phyloP scores from a whole-genome alignment of 2,113 vertebrate genomes.

The Oryctolagus cuniculus region mOryCun1.1 NC_091444.1:40257501-40258000 shows the following conservation, averaged over 20 bases:
- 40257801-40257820: neutral
- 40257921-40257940: neutral
- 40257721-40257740: neutral
- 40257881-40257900: neutral
- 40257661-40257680: neutral
- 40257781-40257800: neutral
- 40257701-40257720: neutral
- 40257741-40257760: neutral
- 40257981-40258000: neutral
- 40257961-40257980: neutral
- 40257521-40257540: slow-evolving; percentile 81
- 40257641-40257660: neutral
- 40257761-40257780: neutral
- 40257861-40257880: neutral
- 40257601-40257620: neutral
- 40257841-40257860: neutral
- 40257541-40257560: neutral
- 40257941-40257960: neutral
- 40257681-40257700: neutral
- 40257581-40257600: neutral
- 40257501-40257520: slow-evolving; percentile 85
- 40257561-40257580: neutral
- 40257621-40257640: neutral
- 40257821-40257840: slow-evolving; percentile 4
- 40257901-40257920: neutral